Conservation (phyloP, 2,888 invertebrate genomes). For the Bugula neritina region DNA sequence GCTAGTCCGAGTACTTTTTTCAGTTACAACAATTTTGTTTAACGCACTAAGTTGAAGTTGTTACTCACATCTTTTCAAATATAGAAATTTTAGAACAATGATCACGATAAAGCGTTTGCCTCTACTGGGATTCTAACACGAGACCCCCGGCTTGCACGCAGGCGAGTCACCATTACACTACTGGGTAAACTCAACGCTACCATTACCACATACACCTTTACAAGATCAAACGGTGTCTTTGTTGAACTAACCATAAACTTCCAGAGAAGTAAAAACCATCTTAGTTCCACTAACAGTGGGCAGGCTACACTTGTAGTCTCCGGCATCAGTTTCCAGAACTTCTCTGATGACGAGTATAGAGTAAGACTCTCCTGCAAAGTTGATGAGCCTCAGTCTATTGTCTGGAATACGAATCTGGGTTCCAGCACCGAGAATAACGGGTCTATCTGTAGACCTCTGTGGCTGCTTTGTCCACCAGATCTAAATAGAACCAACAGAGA, state of each 20-base stretch:
- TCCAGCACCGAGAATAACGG: conserved; percentile 12
- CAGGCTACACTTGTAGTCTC: conserved; percentile 28
- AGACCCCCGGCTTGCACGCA: no score
- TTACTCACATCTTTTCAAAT: no score
- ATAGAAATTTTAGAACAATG: no score
- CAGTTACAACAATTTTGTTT: no score
- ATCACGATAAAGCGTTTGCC: no score
- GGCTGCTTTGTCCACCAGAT: conserved; percentile 28
- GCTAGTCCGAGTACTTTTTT: no score
- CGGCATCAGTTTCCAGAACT: background rate
- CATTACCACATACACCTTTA: no score
- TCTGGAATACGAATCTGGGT: conserved; percentile 26
- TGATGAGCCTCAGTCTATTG: conserved; percentile 5
- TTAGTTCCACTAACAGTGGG: conserved; percentile 22
- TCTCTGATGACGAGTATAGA: conserved; percentile 17
- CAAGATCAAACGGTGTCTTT: no score
- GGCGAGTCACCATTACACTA: no score
- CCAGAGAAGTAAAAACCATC: conserved; percentile 8
- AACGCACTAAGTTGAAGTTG: no score
- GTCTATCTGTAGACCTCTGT: conserved; percentile 3
- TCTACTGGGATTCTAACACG: no score
- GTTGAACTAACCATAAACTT: conserved; percentile 25
- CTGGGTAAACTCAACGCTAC: no score
- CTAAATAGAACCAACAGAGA: background rate
- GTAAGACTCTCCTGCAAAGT: conserved; percentile 10